Percentiles rank a stretch among this genome's conserved stretches.
These are phyloP conservation scores for Helleia helle DNA, from an alignment of 2,888 invertebrate genomes.

Conservation along the genomic window DNA sequence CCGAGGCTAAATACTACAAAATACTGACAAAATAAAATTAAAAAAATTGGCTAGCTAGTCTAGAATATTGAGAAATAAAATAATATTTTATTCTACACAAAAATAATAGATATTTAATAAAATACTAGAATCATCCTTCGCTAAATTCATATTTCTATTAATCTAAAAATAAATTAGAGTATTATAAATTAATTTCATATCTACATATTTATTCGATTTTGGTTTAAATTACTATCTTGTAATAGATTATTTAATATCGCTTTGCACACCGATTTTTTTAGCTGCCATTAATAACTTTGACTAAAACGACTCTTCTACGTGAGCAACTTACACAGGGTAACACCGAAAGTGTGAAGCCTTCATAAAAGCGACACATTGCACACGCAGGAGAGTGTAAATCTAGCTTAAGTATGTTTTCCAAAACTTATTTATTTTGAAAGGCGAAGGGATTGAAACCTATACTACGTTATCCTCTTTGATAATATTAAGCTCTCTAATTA, in stretches of 20 bases:
- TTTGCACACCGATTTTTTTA: too few species aligned
- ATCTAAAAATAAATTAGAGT: slow-evolving; percentile 6
- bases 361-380: too few species aligned
- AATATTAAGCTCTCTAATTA: neutral
- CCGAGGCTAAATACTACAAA: neutral
- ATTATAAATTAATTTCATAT: slow-evolving; percentile 4
- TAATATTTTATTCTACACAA: too few species aligned
- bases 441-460: neutral
- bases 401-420: neutral
- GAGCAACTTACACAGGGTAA: too few species aligned
- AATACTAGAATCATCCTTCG: neutral
- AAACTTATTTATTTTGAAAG: slow-evolving; percentile 2
- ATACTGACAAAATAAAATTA: neutral
- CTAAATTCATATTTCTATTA: too few species aligned
- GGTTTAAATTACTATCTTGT: too few species aligned
- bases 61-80: neutral
- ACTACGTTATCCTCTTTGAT: neutral
- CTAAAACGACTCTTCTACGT: too few species aligned
- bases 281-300: too few species aligned
- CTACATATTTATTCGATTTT: too few species aligned
- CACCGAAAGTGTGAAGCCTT: too few species aligned
- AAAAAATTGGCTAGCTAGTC: neutral
- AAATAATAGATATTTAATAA: slow-evolving; percentile 1
- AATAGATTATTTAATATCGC: too few species aligned
- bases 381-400: too few species aligned